Conservation (phyloP, 2,888 invertebrate species). For the Mayetiola destructor region DNA sequence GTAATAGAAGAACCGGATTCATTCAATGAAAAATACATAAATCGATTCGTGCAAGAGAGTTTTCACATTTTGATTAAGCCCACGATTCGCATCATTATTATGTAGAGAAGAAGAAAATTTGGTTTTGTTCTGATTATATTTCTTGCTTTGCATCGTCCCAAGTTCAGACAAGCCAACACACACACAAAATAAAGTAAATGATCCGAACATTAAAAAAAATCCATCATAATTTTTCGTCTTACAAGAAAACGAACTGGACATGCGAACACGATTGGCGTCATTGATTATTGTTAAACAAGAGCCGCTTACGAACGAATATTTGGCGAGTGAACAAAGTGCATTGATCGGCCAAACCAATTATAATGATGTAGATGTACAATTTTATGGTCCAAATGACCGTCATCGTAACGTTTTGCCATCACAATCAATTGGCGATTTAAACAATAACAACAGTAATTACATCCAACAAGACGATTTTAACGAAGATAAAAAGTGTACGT, state of each 20-base stretch:
- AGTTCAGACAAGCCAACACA: no score
- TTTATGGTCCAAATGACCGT: slow-evolving; percentile 6
- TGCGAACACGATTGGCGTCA: slow-evolving; percentile 36
- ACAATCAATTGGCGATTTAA: slow-evolving; percentile 16
- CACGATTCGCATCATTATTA: no score
- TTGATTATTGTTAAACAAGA: slow-evolving; percentile 36
- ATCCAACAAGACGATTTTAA: background rate
- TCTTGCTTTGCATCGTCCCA: no score
- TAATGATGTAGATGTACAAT: slow-evolving; percentile 13
- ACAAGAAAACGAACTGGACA: slow-evolving; percentile 21
- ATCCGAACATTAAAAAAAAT: no score
- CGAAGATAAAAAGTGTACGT: slow-evolving; percentile 12
- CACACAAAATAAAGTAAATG: no score
- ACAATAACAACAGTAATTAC: slow-evolving; percentile 16
- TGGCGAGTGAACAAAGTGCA: slow-evolving; percentile 14
- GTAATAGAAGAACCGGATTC: no score
- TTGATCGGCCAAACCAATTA: slow-evolving; percentile 11
- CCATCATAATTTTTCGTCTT: no score
- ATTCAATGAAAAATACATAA: no score
- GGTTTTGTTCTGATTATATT: no score
- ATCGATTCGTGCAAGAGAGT: no score
- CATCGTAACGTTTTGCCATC: slow-evolving; percentile 6
- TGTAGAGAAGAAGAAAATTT: no score
- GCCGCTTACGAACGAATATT: slow-evolving; percentile 23
- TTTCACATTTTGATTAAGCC: no score